These are phyloP conservation scores for Lophius americanus DNA, from an alignment of 2,797 vertebrate genomes.

Conservation along the genomic window DNA sequence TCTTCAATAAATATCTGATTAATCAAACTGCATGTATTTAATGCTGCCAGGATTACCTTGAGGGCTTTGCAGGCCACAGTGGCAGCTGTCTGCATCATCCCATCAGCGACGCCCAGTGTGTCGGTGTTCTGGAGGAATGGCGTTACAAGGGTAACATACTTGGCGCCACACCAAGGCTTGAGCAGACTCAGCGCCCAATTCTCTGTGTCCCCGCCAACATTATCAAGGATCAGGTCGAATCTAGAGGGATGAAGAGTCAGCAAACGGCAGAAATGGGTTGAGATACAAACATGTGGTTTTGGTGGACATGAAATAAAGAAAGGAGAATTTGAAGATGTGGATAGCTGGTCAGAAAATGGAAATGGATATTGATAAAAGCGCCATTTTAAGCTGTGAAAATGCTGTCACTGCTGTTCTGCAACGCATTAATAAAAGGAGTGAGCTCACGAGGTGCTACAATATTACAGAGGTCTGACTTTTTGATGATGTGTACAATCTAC, in stretches of 20 bases:
- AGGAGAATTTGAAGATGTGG: too few relatives aligned
- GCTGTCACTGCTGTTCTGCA: too few relatives aligned
- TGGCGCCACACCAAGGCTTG: slow-evolving; percentile 94
- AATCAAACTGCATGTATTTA: neutral
- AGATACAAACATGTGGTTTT: neutral
- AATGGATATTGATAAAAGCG: neutral
- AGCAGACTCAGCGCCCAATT: slow-evolving; percentile 87
- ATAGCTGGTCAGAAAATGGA: neutral
- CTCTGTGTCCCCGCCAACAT: slow-evolving; percentile 91
- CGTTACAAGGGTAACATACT: slow-evolving; percentile 92
- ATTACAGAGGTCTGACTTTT: too few relatives aligned
- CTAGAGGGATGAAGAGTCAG: slow-evolving; percentile 66
- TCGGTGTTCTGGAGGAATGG: slow-evolving; percentile 95
- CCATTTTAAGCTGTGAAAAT: too few relatives aligned
- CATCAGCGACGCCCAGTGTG: slow-evolving; percentile 89
- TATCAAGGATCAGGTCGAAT: slow-evolving; percentile 96
- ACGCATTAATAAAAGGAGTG: too few relatives aligned
- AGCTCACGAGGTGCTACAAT: too few relatives aligned
- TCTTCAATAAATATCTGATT: neutral
- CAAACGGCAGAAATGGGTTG: neutral
- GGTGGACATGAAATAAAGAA: neutral
- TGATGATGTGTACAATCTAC: too few relatives aligned
- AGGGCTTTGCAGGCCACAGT: slow-evolving; percentile 87
- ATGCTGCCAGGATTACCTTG: slow-evolving; percentile 81
- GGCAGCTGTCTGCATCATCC: slow-evolving; percentile 89